Evolutionary conservation across 2,888 invertebrate species (phyloP), one percentile per base, ranked within the genome.

Genomic region (Orthosia incerta): DNA sequence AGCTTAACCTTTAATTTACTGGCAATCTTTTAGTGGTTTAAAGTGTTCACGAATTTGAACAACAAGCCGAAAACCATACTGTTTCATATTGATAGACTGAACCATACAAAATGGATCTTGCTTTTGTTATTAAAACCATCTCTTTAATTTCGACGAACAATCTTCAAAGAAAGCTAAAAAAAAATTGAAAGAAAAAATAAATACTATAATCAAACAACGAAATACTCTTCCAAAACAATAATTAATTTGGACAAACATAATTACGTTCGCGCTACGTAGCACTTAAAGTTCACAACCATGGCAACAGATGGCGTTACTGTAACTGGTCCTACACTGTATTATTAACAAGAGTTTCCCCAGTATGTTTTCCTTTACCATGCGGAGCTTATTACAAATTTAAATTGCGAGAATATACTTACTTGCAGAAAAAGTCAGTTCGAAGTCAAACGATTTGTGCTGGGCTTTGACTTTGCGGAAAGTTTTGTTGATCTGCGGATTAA

Each of bases 321-420:
- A 61, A 53, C 48, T 61, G 65, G 64, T 53, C 53, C 61, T 12
- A 48, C 18, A 68, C 56, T 73, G 63, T 61, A 61, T 71, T 83
- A 80, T 84, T 76, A 81, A 73, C 73, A 53, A 39, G 73, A 65
- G 26, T 76, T 81, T 63, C 48, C 51, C 48, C 46, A 63, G 61
- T 11, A 75, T 69, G 69, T 81, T 79, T 75, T 73, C 68, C 75
- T 69, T 80, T 57, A 55, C 16, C 71, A 60, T 73, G 56, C 68
- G 57, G 53, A 72, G 73, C 82, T 83, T 74, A 81, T 83, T 83
- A 83, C 73, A 84, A 83, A 84, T 83, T 83, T 78, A 81, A 81
- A 83, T 83, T 72, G 50, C 23, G 63, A 31, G 70, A 50, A 64
- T 71, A 66, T 76, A 67, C 68, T 80, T 70, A 67, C 68, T 80